Evolutionary conservation across 2,888 invertebrate genomes (phyloP).

Genomic region (Cheilosia vernalis): DNA sequence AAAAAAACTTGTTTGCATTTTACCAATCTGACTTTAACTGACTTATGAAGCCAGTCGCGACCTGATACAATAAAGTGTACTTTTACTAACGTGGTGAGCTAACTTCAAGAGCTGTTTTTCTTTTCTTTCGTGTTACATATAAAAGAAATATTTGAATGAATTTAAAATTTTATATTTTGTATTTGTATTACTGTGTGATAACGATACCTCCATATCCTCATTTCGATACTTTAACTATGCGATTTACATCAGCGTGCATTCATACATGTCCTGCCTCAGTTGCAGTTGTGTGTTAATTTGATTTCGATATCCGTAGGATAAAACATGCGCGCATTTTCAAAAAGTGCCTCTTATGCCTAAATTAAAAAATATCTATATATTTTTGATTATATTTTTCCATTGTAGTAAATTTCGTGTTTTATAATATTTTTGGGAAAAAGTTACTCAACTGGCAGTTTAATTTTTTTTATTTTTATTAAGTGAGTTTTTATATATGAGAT

Average conservation of each 20-base stretch:
- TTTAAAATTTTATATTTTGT: constrained; percentile 16
- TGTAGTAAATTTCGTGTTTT: constrained; percentile 37
- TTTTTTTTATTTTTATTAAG: constrained; percentile 44
- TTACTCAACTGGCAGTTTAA: constrained; percentile 71
- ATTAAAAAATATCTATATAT: constrained; percentile 68
- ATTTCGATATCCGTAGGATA: constrained; percentile 70
- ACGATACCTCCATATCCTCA: constrained; percentile 63
- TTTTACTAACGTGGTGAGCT: constrained; percentile 41
- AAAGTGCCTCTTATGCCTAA: constrained; percentile 69
- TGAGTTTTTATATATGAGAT: constrained; percentile 57
- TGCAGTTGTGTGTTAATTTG: constrained; percentile 35
- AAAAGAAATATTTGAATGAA: constrained; percentile 20
- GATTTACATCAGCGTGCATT: constrained; percentile 60
- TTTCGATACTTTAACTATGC: constrained; percentile 67
- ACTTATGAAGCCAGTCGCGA: constrained; percentile 64
- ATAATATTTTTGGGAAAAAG: constrained; percentile 49
- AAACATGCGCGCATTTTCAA: constrained; percentile 70
- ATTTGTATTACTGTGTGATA: constrained; percentile 46
- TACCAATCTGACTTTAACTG: constrained; percentile 47
- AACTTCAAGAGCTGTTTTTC: constrained; percentile 41
- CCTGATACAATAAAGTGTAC: constrained; percentile 36
- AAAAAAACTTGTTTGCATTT: constrained; percentile 53
- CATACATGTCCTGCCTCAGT: constrained; percentile 43
- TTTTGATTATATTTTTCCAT: constrained; percentile 52
- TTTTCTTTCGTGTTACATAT: constrained; percentile 34